Percentiles rank a stretch among this genome's conserved stretches.
These are phyloP conservation scores for Nomada ruficornis DNA, from an alignment of 2,888 invertebrate species.

Conservation along the genomic window DNA sequence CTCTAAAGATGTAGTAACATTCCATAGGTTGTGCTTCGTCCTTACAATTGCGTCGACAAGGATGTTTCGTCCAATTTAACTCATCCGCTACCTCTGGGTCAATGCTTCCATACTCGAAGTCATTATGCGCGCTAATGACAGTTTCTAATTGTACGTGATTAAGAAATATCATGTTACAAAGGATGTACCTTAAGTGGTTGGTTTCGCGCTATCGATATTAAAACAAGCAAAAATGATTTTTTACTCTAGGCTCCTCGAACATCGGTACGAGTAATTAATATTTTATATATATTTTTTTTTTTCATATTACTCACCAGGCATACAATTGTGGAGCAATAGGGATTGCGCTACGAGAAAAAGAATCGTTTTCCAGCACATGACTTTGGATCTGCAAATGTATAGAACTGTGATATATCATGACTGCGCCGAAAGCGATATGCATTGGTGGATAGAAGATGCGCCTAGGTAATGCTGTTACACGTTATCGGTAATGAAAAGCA, in stretches of 20 bases:
- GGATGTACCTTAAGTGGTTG: too few relatives aligned
- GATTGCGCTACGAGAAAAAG: constrained; percentile 19
- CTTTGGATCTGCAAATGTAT: constrained; percentile 27
- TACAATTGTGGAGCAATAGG: constrained; percentile 27
- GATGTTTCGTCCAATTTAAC: constrained; percentile 81
- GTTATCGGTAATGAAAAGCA: background rate
- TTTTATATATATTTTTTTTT: background rate
- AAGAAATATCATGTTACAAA: background rate
- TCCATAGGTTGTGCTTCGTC: constrained; percentile 87
- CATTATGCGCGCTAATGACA: constrained; percentile 40
- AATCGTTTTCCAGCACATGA: constrained; percentile 28
- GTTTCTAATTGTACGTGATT: constrained; percentile 35
- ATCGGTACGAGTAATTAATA: too few relatives aligned
- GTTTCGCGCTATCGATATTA: too few relatives aligned
- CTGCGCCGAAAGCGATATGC: background rate
- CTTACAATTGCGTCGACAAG: constrained; percentile 89
- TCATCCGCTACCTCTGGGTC: constrained; percentile 54
- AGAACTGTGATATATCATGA: background rate
- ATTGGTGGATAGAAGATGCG: background rate
- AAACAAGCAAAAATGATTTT: too few relatives aligned
- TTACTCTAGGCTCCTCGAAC: too few relatives aligned
- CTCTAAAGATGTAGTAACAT: constrained; percentile 90
- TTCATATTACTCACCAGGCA: constrained; percentile 49
- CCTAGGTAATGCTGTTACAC: background rate
- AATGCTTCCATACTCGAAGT: constrained; percentile 35